Conservation (phyloP, 2,797 vertebrate genomes). For the Meda fulgida region DNA sequence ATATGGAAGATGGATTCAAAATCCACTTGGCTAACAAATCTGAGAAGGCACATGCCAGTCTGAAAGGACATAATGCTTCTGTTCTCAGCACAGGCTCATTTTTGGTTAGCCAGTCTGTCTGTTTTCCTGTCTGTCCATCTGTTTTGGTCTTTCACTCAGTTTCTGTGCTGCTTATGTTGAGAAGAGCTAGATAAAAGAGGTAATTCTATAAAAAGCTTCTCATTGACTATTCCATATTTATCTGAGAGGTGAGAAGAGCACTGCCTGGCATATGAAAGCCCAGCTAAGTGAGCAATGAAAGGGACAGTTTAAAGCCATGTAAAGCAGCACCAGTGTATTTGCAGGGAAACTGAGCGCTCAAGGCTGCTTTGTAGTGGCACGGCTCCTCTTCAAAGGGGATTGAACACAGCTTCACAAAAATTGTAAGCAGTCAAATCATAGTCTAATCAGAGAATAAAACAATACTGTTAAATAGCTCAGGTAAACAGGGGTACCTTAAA, state of each 20-base stretch:
- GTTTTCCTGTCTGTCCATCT: constrained; percentile 33
- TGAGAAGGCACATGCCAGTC: neutral
- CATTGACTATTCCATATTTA: constrained; percentile 49
- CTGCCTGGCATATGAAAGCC: constrained; percentile 66
- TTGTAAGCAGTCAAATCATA: constrained; percentile 71
- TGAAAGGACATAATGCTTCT: neutral
- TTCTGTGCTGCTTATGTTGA: constrained; percentile 33
- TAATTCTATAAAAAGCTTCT: constrained; percentile 54
- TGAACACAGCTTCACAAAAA: constrained; percentile 30
- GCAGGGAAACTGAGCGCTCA: constrained; percentile 24
- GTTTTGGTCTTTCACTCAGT: constrained; percentile 28
- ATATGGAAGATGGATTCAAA: constrained; percentile 13
- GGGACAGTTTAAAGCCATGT: constrained; percentile 53
- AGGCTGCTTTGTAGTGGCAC: constrained; percentile 43
- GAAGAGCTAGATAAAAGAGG: constrained; percentile 48
- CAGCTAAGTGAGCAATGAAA: constrained; percentile 63
- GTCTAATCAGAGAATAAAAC: constrained; percentile 82
- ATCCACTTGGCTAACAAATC: constrained; percentile 11
- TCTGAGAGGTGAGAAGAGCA: constrained; percentile 74
- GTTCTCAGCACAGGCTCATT: neutral
- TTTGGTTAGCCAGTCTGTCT: constrained; percentile 29
- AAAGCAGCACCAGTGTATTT: constrained; percentile 67
- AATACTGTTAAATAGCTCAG: constrained; percentile 76
- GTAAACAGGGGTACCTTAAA: neutral
- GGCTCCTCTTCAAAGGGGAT: constrained; percentile 30